Evolutionary conservation across 2,888 invertebrate species (phyloP), one percentile per base, ranked within the genome.

Genomic region (Sphaerophoria rueppellii): DNA sequence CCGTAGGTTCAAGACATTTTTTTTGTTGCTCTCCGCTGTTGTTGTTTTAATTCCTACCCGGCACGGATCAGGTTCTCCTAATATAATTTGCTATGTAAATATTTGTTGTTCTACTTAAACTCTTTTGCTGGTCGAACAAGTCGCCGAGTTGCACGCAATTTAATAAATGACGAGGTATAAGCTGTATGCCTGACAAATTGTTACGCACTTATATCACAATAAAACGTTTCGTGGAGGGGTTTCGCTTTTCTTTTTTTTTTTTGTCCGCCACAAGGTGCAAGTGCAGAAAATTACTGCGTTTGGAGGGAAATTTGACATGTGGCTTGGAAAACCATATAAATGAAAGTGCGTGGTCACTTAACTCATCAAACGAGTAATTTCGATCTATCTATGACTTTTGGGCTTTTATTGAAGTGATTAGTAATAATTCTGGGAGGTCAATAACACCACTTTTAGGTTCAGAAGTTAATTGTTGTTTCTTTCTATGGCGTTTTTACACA

Each of bases 91-190:
- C 85, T 85, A 85, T 85, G 85, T 85, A 85, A 85, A 85, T 85
- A 85, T 85, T 85, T 81, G 85, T 81, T 85, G 85, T 85, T 81
- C 85, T 85, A 85, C 85, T 73, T 85, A 85, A 85, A 85, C 76
- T 81, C 85, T 81, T 85, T 85, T 52, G 76, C 63, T 65, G 24
- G 24, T 43, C 37, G 58, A 81, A 85, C 81, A 85, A 85, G 81
- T 77, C 65, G 81, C 57, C 35, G 58, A 24, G 76, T 73, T 54
- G 76, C 85, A 85, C 85, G 85, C 85, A 85, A 85, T 46, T 57
- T 52, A 60, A 14, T 6, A 54, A 72, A 61, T 69, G 67, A 74
- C 61, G 67, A 72, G 75, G 16, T 65, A 35, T 0, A 40, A 9
- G 11, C 40, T 24, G 5, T 24, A 40, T 3, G 24, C 24, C 55